phyloP scores from a whole-genome alignment of 2,888 invertebrate genomes.

The Keiferia lycopersicella region DNA sequence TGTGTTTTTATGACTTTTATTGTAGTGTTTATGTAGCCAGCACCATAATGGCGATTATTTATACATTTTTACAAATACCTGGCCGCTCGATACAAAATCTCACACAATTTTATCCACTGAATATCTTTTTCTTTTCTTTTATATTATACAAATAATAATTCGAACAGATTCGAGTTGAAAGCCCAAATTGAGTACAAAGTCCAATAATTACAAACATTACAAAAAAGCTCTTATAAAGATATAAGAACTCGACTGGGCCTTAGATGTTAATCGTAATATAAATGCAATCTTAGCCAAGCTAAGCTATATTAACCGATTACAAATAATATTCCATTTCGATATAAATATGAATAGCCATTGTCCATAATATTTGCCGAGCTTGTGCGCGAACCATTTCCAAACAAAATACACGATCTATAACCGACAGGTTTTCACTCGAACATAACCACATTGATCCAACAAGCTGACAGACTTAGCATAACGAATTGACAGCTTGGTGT shows the following conservation, averaged over 20 bases:
- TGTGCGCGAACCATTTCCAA: constrained; percentile 2
- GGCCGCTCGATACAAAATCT: constrained; percentile 28
- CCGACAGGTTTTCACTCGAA: not conserved
- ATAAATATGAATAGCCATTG: not conserved
- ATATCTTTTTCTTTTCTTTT: not conserved
- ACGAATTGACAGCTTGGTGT: not conserved
- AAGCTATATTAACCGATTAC: constrained; percentile 17
- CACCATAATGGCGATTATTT: constrained; percentile 56
- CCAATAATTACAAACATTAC: not conserved
- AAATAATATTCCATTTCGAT: constrained; percentile 8
- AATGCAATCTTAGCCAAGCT: constrained; percentile 15
- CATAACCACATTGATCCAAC: constrained; percentile 2
- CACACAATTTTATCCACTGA: too few relatives aligned
- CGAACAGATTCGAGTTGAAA: not conserved
- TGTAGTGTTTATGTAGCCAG: constrained; percentile 53
- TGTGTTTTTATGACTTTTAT: constrained; percentile 36
- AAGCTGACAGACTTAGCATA: not conserved
- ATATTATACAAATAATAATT: not conserved
- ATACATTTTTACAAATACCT: constrained; percentile 40
- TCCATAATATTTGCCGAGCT: not conserved
- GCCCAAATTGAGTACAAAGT: constrained; percentile 18
- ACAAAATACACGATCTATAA: not conserved
- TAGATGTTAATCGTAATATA: constrained; percentile 8
- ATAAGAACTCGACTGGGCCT: not conserved
- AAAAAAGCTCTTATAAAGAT: not conserved